Conservation (phyloP, 1,140 invertebrate species). For the Drosophila gunungcola region DNA sequence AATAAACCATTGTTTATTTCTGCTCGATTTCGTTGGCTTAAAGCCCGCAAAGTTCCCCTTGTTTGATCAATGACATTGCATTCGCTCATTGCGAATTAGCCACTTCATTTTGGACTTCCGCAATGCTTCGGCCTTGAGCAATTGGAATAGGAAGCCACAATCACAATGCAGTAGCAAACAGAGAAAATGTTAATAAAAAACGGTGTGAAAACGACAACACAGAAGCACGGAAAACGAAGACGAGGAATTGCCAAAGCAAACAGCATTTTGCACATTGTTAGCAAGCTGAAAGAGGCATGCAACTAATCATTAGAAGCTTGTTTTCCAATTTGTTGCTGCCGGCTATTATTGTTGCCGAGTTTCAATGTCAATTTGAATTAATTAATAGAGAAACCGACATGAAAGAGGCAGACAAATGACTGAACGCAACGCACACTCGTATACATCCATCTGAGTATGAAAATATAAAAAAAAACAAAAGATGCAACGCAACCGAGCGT, state of each 20-base stretch:
- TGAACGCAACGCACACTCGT: conserved; percentile 9
- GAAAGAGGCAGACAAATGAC: conserved; percentile 37
- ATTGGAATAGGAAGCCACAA: conserved; percentile 36
- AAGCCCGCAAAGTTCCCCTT: not conserved
- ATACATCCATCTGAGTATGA: conserved; percentile 9
- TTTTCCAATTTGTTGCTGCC: conserved; percentile 72
- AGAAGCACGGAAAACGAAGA: conserved; percentile 26
- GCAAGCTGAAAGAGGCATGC: conserved; percentile 61
- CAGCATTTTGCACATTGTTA: conserved; percentile 82
- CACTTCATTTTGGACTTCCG: conserved; percentile 50
- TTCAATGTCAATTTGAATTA: conserved; percentile 82
- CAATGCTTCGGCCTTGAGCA: conserved; percentile 45
- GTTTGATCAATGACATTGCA: conserved; percentile 19
- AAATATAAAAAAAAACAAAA: conserved; percentile 12
- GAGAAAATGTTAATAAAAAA: conserved; percentile 23
- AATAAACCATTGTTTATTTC: not conserved
- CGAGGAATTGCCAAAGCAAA: conserved; percentile 74
- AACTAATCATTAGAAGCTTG: conserved; percentile 78
- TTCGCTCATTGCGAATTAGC: conserved; percentile 28
- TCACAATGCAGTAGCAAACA: conserved; percentile 23
- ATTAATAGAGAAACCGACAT: conserved; percentile 68
- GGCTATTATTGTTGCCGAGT: conserved; percentile 47
- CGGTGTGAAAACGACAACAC: conserved; percentile 49
- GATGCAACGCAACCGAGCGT: conserved; percentile 70
- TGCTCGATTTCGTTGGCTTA: not conserved